These are phyloP conservation scores for Lasioglossum zephyrum DNA, from an alignment of 2,888 invertebrate genomes.

Conservation along the genomic window DNA sequence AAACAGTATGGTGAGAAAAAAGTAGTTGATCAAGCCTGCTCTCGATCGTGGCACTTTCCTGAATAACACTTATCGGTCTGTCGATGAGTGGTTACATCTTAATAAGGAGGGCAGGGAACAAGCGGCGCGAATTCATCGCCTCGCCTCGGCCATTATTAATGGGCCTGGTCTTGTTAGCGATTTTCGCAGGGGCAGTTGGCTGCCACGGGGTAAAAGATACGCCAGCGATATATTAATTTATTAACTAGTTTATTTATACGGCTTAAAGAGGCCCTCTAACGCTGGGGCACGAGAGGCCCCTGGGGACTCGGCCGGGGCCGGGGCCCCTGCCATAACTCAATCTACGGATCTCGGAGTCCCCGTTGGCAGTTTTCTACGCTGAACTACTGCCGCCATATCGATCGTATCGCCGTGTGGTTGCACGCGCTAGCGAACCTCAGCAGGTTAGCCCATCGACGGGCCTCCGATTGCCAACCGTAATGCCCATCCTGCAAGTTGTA, in stretches of 20 bases:
- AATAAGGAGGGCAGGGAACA: conserved; percentile 72
- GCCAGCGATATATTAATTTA: conserved; percentile 81
- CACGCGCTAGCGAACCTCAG: conserved; percentile 42
- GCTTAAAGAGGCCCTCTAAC: conserved; percentile 71
- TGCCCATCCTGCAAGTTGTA: conserved; percentile 62
- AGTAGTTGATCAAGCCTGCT: not conserved
- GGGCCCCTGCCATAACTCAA: conserved; percentile 76
- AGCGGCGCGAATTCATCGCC: conserved; percentile 68
- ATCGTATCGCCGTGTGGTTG: conserved; percentile 43
- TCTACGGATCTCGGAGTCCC: conserved; percentile 67
- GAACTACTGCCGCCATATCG: conserved; percentile 55
- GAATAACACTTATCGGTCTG: conserved; percentile 66
- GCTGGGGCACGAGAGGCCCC: conserved; percentile 50
- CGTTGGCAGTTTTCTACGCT: conserved; percentile 70
- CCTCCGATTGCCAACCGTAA: conserved; percentile 61
- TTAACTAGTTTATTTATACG: conserved; percentile 80
- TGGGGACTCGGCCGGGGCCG: conserved; percentile 60
- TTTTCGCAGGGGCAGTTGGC: conserved; percentile 70
- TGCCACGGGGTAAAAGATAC: conserved; percentile 61
- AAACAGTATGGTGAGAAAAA: not conserved
- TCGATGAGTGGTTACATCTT: conserved; percentile 72
- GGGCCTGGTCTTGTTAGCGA: conserved; percentile 74
- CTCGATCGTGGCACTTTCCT: conserved; percentile 60
- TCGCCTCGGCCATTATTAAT: conserved; percentile 68
- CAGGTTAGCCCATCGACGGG: conserved; percentile 24